Percentiles rank a stretch among this genome's conserved stretches.
Evolutionary conservation across 2,888 invertebrate genomes (phyloP).

Genomic region (Drosophila ustulata): DNA sequence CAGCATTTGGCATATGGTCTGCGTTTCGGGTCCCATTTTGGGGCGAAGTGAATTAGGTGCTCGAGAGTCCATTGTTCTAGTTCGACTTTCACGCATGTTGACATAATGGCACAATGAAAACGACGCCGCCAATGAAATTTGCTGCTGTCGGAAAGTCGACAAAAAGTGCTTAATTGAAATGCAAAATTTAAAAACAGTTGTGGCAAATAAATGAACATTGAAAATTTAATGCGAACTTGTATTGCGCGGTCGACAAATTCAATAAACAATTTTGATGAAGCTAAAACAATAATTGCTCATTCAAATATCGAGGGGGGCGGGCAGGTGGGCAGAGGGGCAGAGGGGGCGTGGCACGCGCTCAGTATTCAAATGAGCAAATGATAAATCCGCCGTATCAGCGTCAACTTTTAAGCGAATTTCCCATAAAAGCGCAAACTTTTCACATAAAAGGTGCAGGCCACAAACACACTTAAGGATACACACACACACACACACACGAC

Average conservation of each 20-base stretch:
- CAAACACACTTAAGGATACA: conserved; percentile 44
- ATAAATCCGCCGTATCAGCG: conserved; percentile 61
- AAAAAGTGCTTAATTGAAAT: conserved; percentile 2
- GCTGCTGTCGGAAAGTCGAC: conserved; percentile 1
- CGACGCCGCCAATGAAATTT: conserved; percentile 1
- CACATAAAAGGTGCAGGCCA: conserved; percentile 60
- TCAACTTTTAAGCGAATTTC: conserved; percentile 63
- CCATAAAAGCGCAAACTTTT: conserved; percentile 66
- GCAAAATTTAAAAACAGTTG: not conserved
- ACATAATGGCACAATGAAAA: not conserved
- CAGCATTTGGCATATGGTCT: conserved; percentile 2
- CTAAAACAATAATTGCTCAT: conserved; percentile 3
- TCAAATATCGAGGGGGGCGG: not conserved
- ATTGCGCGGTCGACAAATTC: not conserved
- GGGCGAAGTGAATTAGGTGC: conserved; percentile 18
- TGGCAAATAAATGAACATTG: not conserved
- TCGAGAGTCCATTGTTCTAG: conserved; percentile 34
- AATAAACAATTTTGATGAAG: not conserved
- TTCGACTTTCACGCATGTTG: conserved; percentile 10
- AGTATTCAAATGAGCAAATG: conserved; percentile 50
- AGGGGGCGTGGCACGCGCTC: not conserved
- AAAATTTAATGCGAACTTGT: not conserved
- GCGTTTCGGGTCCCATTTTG: not conserved
- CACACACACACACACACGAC: conserved; percentile 28
- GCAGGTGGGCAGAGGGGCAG: not conserved